Evolutionary conservation across 2,888 invertebrate species (phyloP).

Genomic region (Dione juno): DNA sequence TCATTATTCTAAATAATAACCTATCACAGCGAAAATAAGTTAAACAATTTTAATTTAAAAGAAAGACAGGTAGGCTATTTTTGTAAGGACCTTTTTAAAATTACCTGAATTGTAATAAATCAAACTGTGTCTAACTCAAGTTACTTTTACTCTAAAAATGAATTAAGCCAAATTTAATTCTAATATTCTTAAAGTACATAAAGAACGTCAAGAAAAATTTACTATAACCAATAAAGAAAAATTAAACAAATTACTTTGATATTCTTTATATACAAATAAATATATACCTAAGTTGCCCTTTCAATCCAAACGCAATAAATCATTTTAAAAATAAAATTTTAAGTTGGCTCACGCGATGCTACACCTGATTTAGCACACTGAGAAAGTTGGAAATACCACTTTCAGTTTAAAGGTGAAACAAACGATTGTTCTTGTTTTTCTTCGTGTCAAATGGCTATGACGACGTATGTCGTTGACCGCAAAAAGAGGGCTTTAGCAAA

Average conservation of each 20-base stretch:
- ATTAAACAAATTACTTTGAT: not conserved
- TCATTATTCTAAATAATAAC: constrained; percentile 18
- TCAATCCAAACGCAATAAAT: constrained; percentile 31
- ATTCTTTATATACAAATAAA: constrained; percentile 1
- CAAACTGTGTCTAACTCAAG: constrained; percentile 21
- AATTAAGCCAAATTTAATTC: constrained; percentile 2
- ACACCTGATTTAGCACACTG: constrained; percentile 43
- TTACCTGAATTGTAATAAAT: constrained; percentile 20
- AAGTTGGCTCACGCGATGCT: constrained; percentile 41
- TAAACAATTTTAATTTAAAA: constrained; percentile 6
- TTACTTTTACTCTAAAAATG: constrained; percentile 6
- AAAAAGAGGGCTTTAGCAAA: constrained; percentile 47
- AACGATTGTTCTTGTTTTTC: constrained; percentile 60
- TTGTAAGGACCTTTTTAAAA: not conserved
- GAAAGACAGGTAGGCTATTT: not conserved
- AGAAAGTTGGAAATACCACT: constrained; percentile 44
- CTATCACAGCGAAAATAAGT: constrained; percentile 20
- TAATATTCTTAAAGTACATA: not conserved
- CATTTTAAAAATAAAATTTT: constrained; percentile 40
- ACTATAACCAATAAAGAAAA: not conserved
- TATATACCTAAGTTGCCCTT: constrained; percentile 8
- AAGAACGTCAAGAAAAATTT: not conserved
- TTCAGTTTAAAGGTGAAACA: constrained; percentile 47
- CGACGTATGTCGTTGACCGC: constrained; percentile 72
- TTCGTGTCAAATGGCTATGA: constrained; percentile 72